Evolutionary conservation across 37 sponge, comb jelly and placozoan genomes (phyloP), one percentile per base, ranked within the genome.

Genomic region (Aplysina aerophoba): DNA sequence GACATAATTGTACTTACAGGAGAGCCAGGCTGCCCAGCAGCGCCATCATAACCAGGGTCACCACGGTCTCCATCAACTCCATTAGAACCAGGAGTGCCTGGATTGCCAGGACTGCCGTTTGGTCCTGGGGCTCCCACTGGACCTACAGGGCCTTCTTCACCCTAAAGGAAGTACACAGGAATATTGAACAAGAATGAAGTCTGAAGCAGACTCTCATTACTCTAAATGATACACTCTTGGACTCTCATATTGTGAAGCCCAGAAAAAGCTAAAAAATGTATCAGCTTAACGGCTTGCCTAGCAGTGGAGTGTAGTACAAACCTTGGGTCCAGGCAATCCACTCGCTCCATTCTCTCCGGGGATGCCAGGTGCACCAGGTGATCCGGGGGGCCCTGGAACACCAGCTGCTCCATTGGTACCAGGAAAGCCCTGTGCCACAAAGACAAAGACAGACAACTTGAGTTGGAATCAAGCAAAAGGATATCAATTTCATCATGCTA

Each of bases 321-420:
- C 90, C 44, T 84, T 84, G 17, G 85, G 21, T 13, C 92, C 92
- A 55, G 88, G 4, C 6, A 84, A 66, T 33, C 92, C 92, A 35
- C 85, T 66, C 25, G 86, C 5, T 59, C 92, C 92, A 38, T 86
- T 38, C 13, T 85, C 86, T 16, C 92, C 92, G 25, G 85, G 92
- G 4, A 21, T 17, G 37, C 92, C 92, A 75, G 72, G 37, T 17
- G 56, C 86, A 54, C 92, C 92, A 75, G 62, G 37, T 8, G 62
- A 86, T 64, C 92, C 92, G 30, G 55, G 27, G 4, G 55, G 22
- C 0, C 92, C 92, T 35, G 81, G 68, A 5, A 41, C 37, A 38
- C 92, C 92, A 59, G 84, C 75, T n/a, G 55, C 61, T 44, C 92
- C 92, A 78, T 81, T 78, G 72, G 54, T 30, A 41, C 92, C 92